Conservation (phyloP, 2,113 vertebrate species). For the Perognathus longimembris region DNA sequence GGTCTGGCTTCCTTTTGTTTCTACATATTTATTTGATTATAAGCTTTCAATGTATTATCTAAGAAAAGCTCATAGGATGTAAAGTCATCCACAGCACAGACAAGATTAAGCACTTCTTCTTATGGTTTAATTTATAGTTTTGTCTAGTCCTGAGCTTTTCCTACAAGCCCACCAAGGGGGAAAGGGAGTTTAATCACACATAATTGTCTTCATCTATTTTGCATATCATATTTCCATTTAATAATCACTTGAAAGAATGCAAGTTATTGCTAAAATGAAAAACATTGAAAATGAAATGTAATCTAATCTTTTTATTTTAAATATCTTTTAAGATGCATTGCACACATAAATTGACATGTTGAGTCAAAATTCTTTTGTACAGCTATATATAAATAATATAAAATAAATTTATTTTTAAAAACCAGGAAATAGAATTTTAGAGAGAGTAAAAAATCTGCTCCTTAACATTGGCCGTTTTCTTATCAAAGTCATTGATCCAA, state of each 20-base stretch:
- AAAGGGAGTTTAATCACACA: not conserved
- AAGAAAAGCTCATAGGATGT: not conserved
- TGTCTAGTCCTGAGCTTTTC: not conserved
- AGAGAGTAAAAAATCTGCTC: not conserved
- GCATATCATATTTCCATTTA: not conserved
- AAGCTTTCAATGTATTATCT: not conserved
- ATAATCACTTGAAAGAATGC: not conserved
- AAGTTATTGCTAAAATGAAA: not conserved
- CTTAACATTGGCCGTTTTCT: not conserved
- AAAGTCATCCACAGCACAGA: not conserved
- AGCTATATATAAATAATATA: too few species aligned
- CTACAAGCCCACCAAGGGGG: not conserved
- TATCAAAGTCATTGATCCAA: not conserved
- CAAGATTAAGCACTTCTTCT: not conserved
- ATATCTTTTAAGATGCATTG: not conserved
- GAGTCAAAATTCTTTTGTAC: too few species aligned
- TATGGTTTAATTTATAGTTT: not conserved
- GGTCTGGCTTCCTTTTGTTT: not conserved
- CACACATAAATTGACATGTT: too few species aligned
- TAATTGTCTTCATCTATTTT: not conserved
- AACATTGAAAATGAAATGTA: not conserved
- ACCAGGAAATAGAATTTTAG: not conserved
- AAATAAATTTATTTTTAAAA: too few species aligned
- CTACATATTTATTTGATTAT: conserved; percentile 15
- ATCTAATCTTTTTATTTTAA: not conserved